Base-by-base conservation (phyloP, 1,140 invertebrate species). In the Nasonia vitripennis region DNA sequence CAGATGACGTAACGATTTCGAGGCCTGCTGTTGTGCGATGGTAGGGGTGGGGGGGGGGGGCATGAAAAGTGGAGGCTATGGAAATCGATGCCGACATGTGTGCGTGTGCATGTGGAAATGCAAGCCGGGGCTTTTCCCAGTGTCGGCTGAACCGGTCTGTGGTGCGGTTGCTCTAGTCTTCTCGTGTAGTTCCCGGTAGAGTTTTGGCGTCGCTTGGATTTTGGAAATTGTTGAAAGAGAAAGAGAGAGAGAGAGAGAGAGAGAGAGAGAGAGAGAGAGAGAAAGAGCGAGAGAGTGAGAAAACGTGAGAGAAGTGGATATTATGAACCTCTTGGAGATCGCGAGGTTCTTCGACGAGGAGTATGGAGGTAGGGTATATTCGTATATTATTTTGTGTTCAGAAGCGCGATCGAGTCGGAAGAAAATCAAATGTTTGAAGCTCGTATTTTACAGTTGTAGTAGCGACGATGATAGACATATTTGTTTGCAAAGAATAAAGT, bases 1-100 rank as follows among this genome's bases (percentile, higher is more conserved):
- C 62, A 11, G 73, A 71, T 78, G 74, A 78, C 83, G 75, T 78
- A 84, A 84, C 75, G 55, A 77, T 74, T 41, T 80, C 34, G 78
- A 70, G 12, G 62, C 20, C 68, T 71, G 31, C 23, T 81, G 67
- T 45, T 78, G 31, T 78, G 6, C 20, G 55, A 62, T 1, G 55
- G 55, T n/a, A n/a, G 45, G 34, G 12, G 9, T 23, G 23, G 41
- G n/a, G n/a, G 17, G 55, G 55, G 45, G 74, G 45, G 55, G 34
- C 51, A 12, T 73, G 73, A 68, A 68, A 67, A 77, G 51, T 62
- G 78, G 45, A 27, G 31, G 17, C 17, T 37, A 78, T 73, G 71
- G 48, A 83, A 75, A 77, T 83, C 48, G 73, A 77, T 75, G 71
- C 71, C 23, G 78, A 12, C 68, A 11, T 67, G 23, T 31, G 55